Conservation (phyloP, 1,140 invertebrate genomes). For the Leucophenga varia region DNA sequence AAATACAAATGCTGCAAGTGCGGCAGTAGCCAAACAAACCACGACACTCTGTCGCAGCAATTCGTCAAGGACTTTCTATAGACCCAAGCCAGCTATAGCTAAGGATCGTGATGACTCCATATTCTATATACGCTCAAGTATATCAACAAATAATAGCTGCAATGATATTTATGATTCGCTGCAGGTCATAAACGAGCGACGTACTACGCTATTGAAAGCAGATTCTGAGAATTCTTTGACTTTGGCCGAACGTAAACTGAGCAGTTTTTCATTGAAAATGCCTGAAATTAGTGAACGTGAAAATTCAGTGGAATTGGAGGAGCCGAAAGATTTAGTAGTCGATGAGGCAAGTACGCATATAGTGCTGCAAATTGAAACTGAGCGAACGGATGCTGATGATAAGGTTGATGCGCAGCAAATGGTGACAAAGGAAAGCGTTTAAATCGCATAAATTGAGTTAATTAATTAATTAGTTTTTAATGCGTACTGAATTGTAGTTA, state of each 20-base stretch:
- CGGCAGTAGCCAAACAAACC: constrained; percentile 10
- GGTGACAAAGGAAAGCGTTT: no score
- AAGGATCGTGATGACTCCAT: constrained; percentile 47
- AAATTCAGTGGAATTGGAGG: constrained; percentile 36
- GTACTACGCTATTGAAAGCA: constrained; percentile 41
- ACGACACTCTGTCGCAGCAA: constrained; percentile 36
- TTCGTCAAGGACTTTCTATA: constrained; percentile 49
- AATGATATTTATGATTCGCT: constrained; percentile 52
- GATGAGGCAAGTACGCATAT: background rate
- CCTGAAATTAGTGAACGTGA: constrained; percentile 42
- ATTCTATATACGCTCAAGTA: constrained; percentile 42
- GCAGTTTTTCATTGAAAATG: constrained; percentile 44
- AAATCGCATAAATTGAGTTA: no score
- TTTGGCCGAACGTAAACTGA: constrained; percentile 39
- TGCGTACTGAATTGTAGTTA: no score
- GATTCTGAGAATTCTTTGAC: constrained; percentile 46
- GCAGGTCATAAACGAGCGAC: constrained; percentile 46
- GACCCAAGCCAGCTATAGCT: constrained; percentile 34
- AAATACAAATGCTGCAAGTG: constrained; percentile 1
- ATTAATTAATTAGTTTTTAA: no score
- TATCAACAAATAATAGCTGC: constrained; percentile 17
- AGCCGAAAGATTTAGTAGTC: no score
- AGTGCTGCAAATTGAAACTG: background rate
- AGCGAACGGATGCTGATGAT: no score
- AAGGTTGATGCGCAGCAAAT: no score